Evolutionary conservation across 2,113 vertebrate genomes (phyloP).

Genomic region (Sceloporus undulatus): DNA sequence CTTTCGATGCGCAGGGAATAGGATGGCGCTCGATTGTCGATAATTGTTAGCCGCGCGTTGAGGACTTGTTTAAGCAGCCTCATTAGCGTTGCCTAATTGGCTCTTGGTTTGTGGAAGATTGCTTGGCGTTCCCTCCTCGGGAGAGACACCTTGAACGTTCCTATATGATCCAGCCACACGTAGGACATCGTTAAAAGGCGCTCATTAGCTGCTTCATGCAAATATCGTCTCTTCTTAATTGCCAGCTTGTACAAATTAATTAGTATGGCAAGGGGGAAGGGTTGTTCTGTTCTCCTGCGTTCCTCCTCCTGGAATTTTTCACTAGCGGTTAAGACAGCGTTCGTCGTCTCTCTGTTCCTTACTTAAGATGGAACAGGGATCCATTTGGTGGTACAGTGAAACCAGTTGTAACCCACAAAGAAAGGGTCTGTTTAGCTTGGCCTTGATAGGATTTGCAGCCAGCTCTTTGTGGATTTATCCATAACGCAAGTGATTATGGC

Average conservation of each 20-base stretch:
- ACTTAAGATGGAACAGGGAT: slow-evolving; percentile 54
- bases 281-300: slow-evolving; percentile 34
- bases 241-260: slow-evolving; percentile 75
- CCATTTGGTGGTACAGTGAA: slow-evolving; percentile 45
- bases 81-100: slow-evolving; percentile 77
- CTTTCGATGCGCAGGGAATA: not conserved
- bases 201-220: slow-evolving; percentile 76
- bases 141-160: slow-evolving; percentile 72
- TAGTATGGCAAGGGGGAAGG: not conserved
- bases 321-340: slow-evolving; percentile 57
- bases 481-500: not conserved
- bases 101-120: slow-evolving; percentile 63
- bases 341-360: not conserved
- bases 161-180: slow-evolving; percentile 61
- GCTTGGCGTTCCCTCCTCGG: slow-evolving; percentile 72
- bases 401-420: slow-evolving; percentile 18
- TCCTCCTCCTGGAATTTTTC: slow-evolving; percentile 57
- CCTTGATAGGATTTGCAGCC: not conserved
- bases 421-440: not conserved
- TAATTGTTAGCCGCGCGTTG: slow-evolving; percentile 72
- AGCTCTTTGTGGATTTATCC: not conserved
- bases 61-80: slow-evolving; percentile 69
- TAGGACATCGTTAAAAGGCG: slow-evolving; percentile 74
- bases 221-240: slow-evolving; percentile 73
- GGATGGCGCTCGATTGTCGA: slow-evolving; percentile 46